Percentiles rank a stretch among this genome's conserved stretches.
These are phyloP conservation scores for Channa argus DNA, from an alignment of 2,113 vertebrate genomes.

Conservation along the genomic window DNA sequence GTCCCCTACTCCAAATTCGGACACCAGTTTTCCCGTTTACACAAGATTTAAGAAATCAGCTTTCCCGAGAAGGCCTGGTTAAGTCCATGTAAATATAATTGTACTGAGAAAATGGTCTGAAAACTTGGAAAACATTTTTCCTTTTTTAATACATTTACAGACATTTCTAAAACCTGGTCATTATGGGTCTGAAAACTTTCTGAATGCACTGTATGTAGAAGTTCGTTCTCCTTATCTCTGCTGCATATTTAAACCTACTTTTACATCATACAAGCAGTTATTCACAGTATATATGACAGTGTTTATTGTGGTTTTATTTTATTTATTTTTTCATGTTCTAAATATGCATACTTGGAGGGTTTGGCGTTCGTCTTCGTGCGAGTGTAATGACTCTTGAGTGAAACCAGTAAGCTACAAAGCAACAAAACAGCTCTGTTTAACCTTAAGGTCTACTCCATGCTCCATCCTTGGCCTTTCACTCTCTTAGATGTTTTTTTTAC, in stretches of 20 bases:
- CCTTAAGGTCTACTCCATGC: slow-evolving; percentile 1
- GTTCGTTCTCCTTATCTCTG: background rate
- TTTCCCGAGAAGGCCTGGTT: too few relatives aligned
- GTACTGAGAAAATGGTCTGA: too few relatives aligned
- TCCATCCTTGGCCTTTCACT: background rate
- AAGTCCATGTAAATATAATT: too few relatives aligned
- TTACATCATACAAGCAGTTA: background rate
- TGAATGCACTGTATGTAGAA: background rate
- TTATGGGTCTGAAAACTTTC: too few relatives aligned
- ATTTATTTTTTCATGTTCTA: background rate
- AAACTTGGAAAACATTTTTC: too few relatives aligned
- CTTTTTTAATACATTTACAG: too few relatives aligned
- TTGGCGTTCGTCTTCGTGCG: slow-evolving; percentile 40
- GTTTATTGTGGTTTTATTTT: background rate
- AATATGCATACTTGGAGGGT: slow-evolving; percentile 13
- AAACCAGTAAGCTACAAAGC: slow-evolving; percentile 21
- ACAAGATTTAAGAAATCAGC: too few relatives aligned
- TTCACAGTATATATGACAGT: too few relatives aligned
- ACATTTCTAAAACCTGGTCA: too few relatives aligned
- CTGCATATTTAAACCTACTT: background rate
- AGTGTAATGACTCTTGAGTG: slow-evolving; percentile 32
- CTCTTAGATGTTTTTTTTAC: slow-evolving; percentile 7
- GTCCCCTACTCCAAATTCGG: too few relatives aligned
- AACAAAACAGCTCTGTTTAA: slow-evolving; percentile 55
- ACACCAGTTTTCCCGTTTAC: too few relatives aligned